Conservation (phyloP, 2,797 vertebrate genomes). For the Chiloscyllium punctatum region DNA sequence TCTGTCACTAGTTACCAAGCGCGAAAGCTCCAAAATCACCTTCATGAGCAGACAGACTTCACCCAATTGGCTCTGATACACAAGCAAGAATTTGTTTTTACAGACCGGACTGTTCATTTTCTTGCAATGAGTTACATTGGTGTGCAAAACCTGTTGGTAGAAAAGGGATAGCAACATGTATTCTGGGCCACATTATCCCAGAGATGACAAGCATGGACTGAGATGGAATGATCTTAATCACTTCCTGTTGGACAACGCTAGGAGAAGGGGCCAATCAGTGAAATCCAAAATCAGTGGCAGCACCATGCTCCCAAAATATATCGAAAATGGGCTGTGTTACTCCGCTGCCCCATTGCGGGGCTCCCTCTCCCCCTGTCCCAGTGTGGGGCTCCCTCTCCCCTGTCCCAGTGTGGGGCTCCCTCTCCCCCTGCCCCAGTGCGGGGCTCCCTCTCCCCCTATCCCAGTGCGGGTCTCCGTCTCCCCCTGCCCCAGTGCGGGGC, state of each 20-base stretch:
- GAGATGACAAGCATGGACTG: not conserved
- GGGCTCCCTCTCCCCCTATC: no score
- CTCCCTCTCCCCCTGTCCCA: no score
- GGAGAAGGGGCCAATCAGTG: not conserved
- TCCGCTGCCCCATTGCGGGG: no score
- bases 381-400: no score
- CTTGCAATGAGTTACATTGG: not conserved
- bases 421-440: no score
- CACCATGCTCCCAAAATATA: not conserved
- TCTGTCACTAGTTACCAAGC: not conserved
- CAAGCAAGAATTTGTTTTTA: not conserved
- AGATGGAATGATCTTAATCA: not conserved
- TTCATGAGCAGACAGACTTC: no score
- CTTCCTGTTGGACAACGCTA: not conserved
- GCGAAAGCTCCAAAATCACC: not conserved
- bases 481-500: no score
- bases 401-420: no score
- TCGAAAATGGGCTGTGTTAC: not conserved
- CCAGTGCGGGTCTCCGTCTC: no score
- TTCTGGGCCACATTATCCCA: not conserved
- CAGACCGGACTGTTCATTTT: not conserved
- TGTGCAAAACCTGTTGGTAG: not conserved
- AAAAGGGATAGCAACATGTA: not conserved
- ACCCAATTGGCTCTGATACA: not conserved
- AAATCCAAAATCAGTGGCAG: not conserved